These are phyloP conservation scores for Neodiprion pinetum DNA, from an alignment of 1,140 invertebrate genomes.

Conservation along the genomic window DNA sequence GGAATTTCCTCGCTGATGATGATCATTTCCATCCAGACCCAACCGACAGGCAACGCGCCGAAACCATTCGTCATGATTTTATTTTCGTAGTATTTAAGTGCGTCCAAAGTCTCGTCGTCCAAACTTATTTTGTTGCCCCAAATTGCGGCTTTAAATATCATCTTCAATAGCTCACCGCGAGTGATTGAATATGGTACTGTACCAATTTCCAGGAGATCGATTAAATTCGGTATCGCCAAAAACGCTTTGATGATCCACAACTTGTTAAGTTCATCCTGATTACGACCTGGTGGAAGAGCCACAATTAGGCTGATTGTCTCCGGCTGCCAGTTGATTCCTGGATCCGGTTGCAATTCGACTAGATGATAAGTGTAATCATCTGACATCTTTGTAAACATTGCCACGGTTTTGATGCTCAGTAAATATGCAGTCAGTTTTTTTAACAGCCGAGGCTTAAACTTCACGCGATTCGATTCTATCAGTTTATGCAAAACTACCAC, in stretches of 20 bases:
- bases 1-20: conserved; percentile 20
- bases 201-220: conserved; percentile 22
- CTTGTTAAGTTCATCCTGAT: conserved; percentile 13
- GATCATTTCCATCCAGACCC: conserved; percentile 28
- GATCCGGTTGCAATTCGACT: background rate
- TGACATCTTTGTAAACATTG: conserved; percentile 15
- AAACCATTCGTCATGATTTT: conserved; percentile 17
- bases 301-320: conserved; percentile 27
- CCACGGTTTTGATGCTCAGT: conserved; percentile 13
- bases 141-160: conserved; percentile 20
- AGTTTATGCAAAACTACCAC: conserved; percentile 14
- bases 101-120: conserved; percentile 11
- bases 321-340: conserved; percentile 26
- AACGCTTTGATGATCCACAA: conserved; percentile 20
- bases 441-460: conserved; percentile 11
- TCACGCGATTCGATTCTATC: conserved; percentile 1
- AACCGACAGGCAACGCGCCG: conserved; percentile 25
- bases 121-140: background rate
- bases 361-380: background rate
- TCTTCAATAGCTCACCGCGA: conserved; percentile 22
- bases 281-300: conserved; percentile 18
- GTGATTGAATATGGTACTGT: conserved; percentile 20
- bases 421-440: conserved; percentile 20
- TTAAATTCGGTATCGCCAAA: conserved; percentile 19
- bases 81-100: conserved; percentile 28